phyloP scores from a whole-genome alignment of 2,888 invertebrate species.

The Philopedon plagiatum region DNA sequence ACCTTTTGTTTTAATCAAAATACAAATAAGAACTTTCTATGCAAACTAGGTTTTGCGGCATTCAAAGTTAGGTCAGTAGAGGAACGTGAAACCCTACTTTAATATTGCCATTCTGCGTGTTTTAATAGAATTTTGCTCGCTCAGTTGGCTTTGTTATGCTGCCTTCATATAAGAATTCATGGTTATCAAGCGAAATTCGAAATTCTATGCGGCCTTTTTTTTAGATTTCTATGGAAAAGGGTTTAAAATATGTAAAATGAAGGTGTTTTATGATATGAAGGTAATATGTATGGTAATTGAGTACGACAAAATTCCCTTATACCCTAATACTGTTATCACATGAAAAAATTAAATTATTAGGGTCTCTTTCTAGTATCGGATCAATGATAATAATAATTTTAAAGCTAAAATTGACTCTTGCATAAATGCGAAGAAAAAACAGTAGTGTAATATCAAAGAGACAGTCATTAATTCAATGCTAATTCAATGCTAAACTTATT shows the following conservation, averaged over 20 bases:
- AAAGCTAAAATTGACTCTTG: too few species aligned
- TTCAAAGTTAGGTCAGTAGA: conserved; percentile 4
- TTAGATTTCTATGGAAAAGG: conserved; percentile 16
- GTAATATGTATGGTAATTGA: conserved; percentile 31
- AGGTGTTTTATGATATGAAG: conserved; percentile 23
- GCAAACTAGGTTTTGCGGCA: conserved; percentile 15
- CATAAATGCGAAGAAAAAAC: too few species aligned
- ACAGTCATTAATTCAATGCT: too few species aligned
- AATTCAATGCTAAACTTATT: too few species aligned
- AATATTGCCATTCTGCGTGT: conserved; percentile 10
- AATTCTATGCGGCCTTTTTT: conserved; percentile 7
- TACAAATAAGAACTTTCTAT: conserved; percentile 11
- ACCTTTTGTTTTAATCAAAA: conserved; percentile 17
- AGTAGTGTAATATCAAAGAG: too few species aligned
- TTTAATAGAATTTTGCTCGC: conserved; percentile 16
- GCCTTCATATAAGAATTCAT: conserved; percentile 11
- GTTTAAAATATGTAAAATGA: conserved; percentile 11
- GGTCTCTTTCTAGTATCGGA: too few species aligned
- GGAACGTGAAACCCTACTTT: neutral
- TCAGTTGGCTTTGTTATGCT: conserved; percentile 9
- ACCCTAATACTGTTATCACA: too few species aligned
- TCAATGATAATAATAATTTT: too few species aligned
- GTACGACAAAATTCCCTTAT: conserved; percentile 1
- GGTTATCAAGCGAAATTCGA: conserved; percentile 2
- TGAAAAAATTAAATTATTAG: too few species aligned